phyloP scores from a whole-genome alignment of 2,888 invertebrate genomes.

The Willowsia nigromaculata region DNA sequence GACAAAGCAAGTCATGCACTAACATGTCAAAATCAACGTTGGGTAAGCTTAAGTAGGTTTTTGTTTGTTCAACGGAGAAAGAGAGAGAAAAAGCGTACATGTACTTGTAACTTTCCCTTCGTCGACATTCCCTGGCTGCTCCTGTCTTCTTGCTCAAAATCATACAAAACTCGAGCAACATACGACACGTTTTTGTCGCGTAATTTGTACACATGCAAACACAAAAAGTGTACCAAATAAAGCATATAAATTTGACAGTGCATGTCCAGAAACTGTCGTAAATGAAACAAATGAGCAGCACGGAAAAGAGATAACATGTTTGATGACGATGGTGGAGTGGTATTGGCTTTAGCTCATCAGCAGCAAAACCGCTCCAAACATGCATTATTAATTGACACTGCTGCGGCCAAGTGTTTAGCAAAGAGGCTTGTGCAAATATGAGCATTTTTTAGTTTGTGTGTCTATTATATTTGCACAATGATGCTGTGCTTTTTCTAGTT shows the following conservation, averaged over 20 bases:
- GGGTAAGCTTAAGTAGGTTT: slow-evolving; percentile 13
- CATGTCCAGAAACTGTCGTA: slow-evolving; percentile 29
- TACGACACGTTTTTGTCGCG: not conserved
- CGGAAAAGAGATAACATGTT: slow-evolving; percentile 29
- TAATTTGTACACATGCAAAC: slow-evolving; percentile 10
- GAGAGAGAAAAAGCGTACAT: not conserved
- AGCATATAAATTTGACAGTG: slow-evolving; percentile 26
- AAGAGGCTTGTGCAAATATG: slow-evolving; percentile 3
- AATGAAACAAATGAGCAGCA: slow-evolving; percentile 45
- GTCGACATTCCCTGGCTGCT: not conserved
- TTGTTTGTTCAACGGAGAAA: not conserved
- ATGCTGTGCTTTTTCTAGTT: not conserved
- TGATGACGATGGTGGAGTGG: not conserved
- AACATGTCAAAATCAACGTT: not conserved
- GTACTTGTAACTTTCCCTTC: slow-evolving; percentile 7
- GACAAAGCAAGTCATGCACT: not conserved
- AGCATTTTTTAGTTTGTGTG: not conserved
- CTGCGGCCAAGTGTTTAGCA: slow-evolving; percentile 41
- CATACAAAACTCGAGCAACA: not conserved
- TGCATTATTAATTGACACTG: slow-evolving; percentile 62
- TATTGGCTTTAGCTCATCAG: slow-evolving; percentile 20
- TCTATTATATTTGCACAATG: not conserved
- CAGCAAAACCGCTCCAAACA: slow-evolving; percentile 16
- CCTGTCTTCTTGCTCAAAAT: not conserved
- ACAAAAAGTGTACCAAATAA: not conserved